Base-by-base conservation (phyloP, 2,888 invertebrate species). In the Mantis religiosa region DNA sequence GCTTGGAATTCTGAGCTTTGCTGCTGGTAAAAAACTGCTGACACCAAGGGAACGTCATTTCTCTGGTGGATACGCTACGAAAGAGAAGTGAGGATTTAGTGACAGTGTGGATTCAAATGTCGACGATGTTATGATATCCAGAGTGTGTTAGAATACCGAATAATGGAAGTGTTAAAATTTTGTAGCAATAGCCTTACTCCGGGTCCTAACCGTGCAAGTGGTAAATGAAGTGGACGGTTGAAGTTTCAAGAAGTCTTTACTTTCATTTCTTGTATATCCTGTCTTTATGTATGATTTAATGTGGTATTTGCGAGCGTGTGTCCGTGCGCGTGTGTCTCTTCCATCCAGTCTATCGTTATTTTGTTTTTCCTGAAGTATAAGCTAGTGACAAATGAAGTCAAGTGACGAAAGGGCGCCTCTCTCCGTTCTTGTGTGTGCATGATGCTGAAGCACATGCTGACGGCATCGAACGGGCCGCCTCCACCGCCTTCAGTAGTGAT, bases 381-480 rank as follows among this genome's bases (percentile, higher is more conserved):
- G 54, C 15, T 20, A 71, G 54, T 71, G 54, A 71, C 54, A 71
- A 71, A 71, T 71, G 54, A 71, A 15, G 54, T 71, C 54, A 71
- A 71, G 86, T 84, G 84, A 82, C 84, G 87, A 81, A 86, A 71
- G 25, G 82, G 47, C 47, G 47, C 83, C 15, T 20, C 54, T 71
- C 54, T 71, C 54, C 54, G 85, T 28, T 41, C 41, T 41, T 28
- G 41, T 88, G 84, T 87, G 54, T 30, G 82, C 87, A 88, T 88
- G 93, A 96, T 96, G 96, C 95, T 96, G 95, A 96, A 96, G 94
- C 96, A 96, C 94, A 96, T 96, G 93, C 94, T 94, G 92, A 94
- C 94, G 91, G 92, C 93, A 91, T 89, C 90, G 84, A 92, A 93
- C 92, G 94, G 94, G 93, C 54, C 54, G 54, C 54, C 54, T 25